Conservation (phyloP, 2,888 invertebrate species). For the Salpingus planirostris region DNA sequence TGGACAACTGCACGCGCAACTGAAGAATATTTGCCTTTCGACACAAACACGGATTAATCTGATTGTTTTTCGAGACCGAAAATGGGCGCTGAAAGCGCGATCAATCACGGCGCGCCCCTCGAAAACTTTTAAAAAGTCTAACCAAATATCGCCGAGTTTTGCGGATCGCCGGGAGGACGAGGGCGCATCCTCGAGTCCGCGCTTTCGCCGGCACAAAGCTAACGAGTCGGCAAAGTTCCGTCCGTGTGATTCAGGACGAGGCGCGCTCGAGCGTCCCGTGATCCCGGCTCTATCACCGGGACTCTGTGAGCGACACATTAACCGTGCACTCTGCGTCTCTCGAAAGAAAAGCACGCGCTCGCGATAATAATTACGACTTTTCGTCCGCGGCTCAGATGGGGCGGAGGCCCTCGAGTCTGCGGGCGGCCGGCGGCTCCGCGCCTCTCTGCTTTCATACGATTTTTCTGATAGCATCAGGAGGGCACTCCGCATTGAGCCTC, state of each 20-base stretch:
- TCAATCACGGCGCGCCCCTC: not conserved
- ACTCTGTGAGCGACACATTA: slow-evolving; percentile 6
- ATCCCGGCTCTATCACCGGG: slow-evolving; percentile 10
- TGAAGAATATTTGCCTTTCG: too few relatives aligned
- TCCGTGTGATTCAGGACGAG: slow-evolving; percentile 10
- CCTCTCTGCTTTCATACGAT: too few relatives aligned
- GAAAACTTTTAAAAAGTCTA: too few relatives aligned
- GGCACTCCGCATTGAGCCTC: too few relatives aligned
- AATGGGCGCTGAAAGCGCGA: not conserved
- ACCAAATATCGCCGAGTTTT: too few relatives aligned
- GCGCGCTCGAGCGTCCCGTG: slow-evolving; percentile 11
- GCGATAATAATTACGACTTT: too few relatives aligned
- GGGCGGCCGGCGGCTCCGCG: too few relatives aligned
- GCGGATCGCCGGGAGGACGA: not conserved
- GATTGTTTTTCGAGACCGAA: not conserved
- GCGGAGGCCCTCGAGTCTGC: too few relatives aligned
- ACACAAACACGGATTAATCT: too few relatives aligned
- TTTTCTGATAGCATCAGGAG: too few relatives aligned
- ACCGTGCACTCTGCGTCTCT: slow-evolving; percentile 7
- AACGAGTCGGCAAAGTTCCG: slow-evolving; percentile 17
- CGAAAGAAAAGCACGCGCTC: too few relatives aligned
- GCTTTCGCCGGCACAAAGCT: slow-evolving; percentile 11
- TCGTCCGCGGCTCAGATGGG: too few relatives aligned
- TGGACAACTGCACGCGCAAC: not conserved
- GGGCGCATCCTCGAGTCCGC: slow-evolving; percentile 6